Percentiles rank a stretch among this genome's conserved stretches.
Conservation (phyloP, 2,888 invertebrate genomes). For the Ganaspis brasiliensis region DNA sequence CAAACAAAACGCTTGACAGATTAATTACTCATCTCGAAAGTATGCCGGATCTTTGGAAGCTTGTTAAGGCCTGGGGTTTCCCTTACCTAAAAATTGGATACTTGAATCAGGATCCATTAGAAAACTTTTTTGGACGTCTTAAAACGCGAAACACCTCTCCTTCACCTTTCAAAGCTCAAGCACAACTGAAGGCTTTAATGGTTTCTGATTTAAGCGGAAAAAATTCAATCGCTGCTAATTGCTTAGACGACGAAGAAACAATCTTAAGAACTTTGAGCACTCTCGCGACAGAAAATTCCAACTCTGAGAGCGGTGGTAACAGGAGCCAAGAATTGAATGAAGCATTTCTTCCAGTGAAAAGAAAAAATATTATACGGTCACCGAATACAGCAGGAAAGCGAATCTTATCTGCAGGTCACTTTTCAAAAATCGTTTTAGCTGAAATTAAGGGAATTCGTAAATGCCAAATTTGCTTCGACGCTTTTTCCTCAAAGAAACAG, state of each 20-base stretch:
- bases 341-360: not conserved
- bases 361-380: not conserved
- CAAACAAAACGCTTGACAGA: not conserved
- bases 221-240: slow-evolving; percentile 12
- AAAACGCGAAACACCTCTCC: not conserved
- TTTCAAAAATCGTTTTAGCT: not conserved
- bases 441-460: not conserved
- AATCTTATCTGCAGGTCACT: not conserved
- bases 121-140: not conserved
- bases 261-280: not conserved
- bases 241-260: slow-evolving; percentile 1
- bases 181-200: not conserved
- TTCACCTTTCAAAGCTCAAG: not conserved
- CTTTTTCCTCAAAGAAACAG: not conserved
- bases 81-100: slow-evolving; percentile 6
- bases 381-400: not conserved
- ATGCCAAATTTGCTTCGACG: not conserved
- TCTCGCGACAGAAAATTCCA: not conserved
- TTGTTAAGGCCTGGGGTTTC: not conserved
- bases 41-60: slow-evolving; percentile 8
- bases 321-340: slow-evolving; percentile 4
- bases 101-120: not conserved
- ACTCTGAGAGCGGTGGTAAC: not conserved
- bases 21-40: not conserved
- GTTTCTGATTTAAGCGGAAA: not conserved